These are phyloP conservation scores for Leptodactylus fuscus DNA, from an alignment of 2,113 vertebrate species.

Conservation along the genomic window DNA sequence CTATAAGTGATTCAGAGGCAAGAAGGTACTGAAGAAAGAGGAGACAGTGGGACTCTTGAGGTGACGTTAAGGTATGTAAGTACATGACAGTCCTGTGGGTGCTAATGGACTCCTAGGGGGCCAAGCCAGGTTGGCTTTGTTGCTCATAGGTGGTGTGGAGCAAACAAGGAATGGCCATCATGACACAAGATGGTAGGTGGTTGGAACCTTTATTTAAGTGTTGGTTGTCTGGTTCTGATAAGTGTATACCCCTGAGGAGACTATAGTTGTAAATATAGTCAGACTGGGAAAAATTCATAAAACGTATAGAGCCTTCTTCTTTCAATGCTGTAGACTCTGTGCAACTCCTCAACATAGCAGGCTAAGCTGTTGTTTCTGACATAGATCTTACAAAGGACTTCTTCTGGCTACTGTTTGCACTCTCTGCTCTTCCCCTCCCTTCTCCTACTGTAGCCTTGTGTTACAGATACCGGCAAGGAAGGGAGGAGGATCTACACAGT, in stretches of 20 bases:
- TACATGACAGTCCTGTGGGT: no score
- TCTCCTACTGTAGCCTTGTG: not conserved
- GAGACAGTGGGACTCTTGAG: not conserved
- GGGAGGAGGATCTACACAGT: not conserved
- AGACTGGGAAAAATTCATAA: not conserved
- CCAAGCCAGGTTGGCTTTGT: not conserved
- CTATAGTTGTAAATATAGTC: not conserved
- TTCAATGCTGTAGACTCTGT: not conserved
- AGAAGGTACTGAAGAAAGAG: not conserved
- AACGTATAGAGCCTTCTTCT: not conserved
- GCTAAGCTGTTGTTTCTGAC: not conserved
- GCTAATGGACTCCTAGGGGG: not conserved
- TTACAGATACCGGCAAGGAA: not conserved
- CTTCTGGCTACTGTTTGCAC: not conserved
- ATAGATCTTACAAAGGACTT: not conserved
- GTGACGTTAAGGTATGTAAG: not conserved
- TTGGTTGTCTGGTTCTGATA: not conserved
- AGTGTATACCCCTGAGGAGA: not conserved
- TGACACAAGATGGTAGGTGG: not conserved
- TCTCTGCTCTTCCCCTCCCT: not conserved
- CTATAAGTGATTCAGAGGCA: not conserved
- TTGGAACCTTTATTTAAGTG: not conserved
- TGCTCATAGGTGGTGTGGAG: not conserved
- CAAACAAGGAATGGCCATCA: not conserved
- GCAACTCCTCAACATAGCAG: not conserved